Evolutionary conservation across 2,797 vertebrate genomes (phyloP).

Genomic region (Strix occidentalis): DNA sequence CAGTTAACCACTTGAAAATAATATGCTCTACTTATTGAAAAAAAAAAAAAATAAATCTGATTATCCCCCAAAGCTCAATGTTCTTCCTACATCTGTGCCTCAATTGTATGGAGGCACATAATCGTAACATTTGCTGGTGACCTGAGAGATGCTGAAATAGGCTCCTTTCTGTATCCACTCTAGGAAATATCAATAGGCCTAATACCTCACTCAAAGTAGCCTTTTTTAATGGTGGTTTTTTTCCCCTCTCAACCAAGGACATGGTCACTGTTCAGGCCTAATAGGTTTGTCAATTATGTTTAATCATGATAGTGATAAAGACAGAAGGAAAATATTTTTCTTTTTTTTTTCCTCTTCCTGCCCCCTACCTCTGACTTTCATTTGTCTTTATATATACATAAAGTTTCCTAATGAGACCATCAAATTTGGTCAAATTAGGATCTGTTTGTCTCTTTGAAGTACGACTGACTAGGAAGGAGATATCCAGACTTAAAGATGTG

Average conservation of each 20-base stretch:
- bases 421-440: neutral
- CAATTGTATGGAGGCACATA: conserved; percentile 1
- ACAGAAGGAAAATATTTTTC: neutral
- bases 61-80: conserved; percentile 41
- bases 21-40: conserved; percentile 59
- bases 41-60: conserved; percentile 43
- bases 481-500: fast-evolving
- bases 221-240: neutral
- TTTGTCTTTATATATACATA: fast-evolving
- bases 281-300: neutral
- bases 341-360: neutral
- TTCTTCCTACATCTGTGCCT: conserved; percentile 42
- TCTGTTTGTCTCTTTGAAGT: neutral
- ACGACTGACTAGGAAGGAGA: neutral
- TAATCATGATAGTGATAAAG: neutral
- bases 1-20: conserved; percentile 68
- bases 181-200: neutral
- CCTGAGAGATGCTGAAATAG: neutral
- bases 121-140: conserved; percentile 21
- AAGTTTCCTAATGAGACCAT: neutral
- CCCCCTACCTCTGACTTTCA: neutral
- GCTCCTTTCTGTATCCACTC: neutral
- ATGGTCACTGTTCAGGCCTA: neutral
- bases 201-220: neutral
- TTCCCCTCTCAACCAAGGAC: neutral